Evolutionary conservation across 2,113 vertebrate species (phyloP), one percentile per base, ranked within the genome.

Genomic region (Argyrosomus japonicus): DNA sequence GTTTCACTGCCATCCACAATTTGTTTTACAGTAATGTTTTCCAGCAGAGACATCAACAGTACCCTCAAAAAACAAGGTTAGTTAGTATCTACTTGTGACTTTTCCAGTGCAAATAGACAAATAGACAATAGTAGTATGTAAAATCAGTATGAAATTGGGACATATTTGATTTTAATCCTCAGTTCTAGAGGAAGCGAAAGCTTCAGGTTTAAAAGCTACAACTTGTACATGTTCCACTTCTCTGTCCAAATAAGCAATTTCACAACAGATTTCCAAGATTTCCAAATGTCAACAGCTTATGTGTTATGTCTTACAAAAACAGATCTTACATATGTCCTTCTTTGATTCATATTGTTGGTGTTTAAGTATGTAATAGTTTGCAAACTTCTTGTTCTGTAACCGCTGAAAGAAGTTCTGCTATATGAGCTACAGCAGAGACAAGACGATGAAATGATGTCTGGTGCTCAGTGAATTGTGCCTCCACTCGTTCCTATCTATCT

Each of bases 381-480:
- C 54, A 70, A 3, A 25, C 2, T 68, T 51, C 12, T 12, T 40
- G 62, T 9, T 70, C n/a, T 62, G 32, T 27, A 21, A 27, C n/a
- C 13, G 53, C 25, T 62, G 17, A 72, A 78, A 43, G 36, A 40
- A 18, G 69, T 6, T 40, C 40, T 32, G 57, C 45, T 54, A 2
- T 11, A 10, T 36, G 77, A 81, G 69, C 62, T 47, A 32, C 11
- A 60, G 68, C 68, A 19, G 23, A 74, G 81, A 77, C 77, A 32
- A 36, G 67, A 85, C 45, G 81, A 81, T 85, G 74, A 79, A 62
- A 80, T 53, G 72, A 68, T 48, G 71, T 51, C 68, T 69, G 64
- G 29, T 19, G 68, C 83, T 81, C 81, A 23, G 58, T 54, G 23
- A 68, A 64, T 77, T 8, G 17, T 51, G 40, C 77, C 76, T 83